Evolutionary conservation across 53 echinoderm and acorn worm species (phyloP), one percentile per base, ranked within the genome.

Genomic region (Stichopus horrens): DNA sequence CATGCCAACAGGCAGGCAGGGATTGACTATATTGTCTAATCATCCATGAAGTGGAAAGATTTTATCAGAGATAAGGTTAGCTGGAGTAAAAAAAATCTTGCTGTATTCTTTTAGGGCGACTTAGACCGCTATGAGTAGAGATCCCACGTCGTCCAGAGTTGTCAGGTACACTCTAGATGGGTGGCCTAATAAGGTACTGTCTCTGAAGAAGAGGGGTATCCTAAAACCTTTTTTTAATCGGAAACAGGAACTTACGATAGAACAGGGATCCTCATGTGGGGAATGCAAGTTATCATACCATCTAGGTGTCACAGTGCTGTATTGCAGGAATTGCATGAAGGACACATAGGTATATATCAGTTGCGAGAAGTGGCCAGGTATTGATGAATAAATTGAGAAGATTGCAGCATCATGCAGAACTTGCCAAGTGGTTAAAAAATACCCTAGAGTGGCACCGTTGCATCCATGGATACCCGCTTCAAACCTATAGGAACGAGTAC

Each of bases 401-500:
- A 52, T 5, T 54, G 86, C 87, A 54, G 58, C 76, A 5, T 8
- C 56, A 56, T 91, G 91, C n/a, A 23, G 52, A 22, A 56, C 83
- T 11, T 88, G 81, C 52, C 88, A 88, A 63, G 65, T 53, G 6
- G 73, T 60, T 6, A 75, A 84, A 54, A 91, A 89, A 76, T 56
- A 85, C 5, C 92, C 92, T 52, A 56, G 16, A 14, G 5, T n/a
- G 51, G 88, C 89, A 63, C 79, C 79, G 14, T 54, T 89, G 23
- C 89, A 89, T 67, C 92, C 88, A 75, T 91, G 92, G 92, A 76
- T 89, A 74, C 85, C 89, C 21, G 89, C 89, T 6, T 53, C 76
- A 7, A 84, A 75, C 37, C 77, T 68, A 13, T 82, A 55, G 85
- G 76, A 91, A 53, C 55, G 86, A 20, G 67, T 91, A 73, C 92